Base-by-base conservation (phyloP, 2,888 invertebrate species). In the Meta bourneti region DNA sequence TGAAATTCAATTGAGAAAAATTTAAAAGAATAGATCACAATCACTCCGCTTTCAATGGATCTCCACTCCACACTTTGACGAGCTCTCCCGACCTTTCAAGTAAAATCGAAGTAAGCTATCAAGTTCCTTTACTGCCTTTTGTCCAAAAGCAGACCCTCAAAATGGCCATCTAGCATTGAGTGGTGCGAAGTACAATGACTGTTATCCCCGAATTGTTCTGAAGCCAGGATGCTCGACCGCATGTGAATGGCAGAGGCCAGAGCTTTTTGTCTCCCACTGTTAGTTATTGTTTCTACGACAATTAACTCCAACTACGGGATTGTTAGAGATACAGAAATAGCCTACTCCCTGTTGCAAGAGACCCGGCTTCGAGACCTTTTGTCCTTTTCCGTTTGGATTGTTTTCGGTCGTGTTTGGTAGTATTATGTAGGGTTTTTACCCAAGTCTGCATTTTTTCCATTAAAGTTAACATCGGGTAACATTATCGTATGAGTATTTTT, bases 251-350 rank as follows among this genome's bases (percentile, higher is more conserved):
- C 54, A 80, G 16, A 87, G 79, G 87, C 87, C 79, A 72, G 5
- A 71, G 71, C 79, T 61, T 61, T 61, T 87, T 87, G 79, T 80
- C 70, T 72, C 79, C 52, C 19, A 16, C 13, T 34, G 79, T 16
- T 51, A 16, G 72, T 48, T 48, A 87, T 87, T 87, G 87, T 87
- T 87, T 72, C 48, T 7, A n/a, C 78, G 20, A 54, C 79, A 87
- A 87, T 79, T 79, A 87, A 87, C 34, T 72, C 71, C 34, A 72
- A 71, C 34, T 77, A 61, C 77, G 34, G 52, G 71, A 87, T 80
- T 78, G 86, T 69, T 61, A 6, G 78, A 61, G 48, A 72, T 61
- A 87, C 87, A 79, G 80, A 87, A 87, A 87, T 87, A 87, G 80
- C 87, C 9, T 70, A 48, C 48, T 75, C 69, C 72, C 20, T 13